Conservation (phyloP, 1,140 invertebrate species). For the Cotesia typhae region DNA sequence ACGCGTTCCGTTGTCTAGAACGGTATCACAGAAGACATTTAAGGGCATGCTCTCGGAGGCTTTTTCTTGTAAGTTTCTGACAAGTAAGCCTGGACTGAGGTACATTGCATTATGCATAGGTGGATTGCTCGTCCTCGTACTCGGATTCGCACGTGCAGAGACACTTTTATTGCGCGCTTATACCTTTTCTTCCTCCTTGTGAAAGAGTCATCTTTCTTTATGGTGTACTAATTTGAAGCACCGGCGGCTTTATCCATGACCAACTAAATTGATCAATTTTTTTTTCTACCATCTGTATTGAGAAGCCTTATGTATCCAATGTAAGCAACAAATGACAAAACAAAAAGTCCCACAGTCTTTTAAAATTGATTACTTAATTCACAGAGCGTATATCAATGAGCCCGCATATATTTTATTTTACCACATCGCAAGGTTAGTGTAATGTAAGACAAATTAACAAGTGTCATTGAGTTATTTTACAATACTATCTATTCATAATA, state of each 20-base stretch:
- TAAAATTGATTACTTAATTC: slow-evolving; percentile 25
- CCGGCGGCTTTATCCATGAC: slow-evolving; percentile 4
- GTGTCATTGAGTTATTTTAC: slow-evolving; percentile 21
- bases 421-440: neutral
- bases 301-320: slow-evolving; percentile 4
- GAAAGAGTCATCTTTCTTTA: slow-evolving; percentile 31
- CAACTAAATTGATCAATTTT: slow-evolving; percentile 18
- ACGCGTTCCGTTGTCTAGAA: slow-evolving; percentile 10
- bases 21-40: slow-evolving; percentile 27
- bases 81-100: slow-evolving; percentile 11
- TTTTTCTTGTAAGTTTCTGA: slow-evolving; percentile 38
- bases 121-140: slow-evolving; percentile 11
- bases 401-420: neutral
- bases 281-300: neutral
- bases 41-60: slow-evolving; percentile 31
- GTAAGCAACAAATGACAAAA: neutral
- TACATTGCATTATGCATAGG: slow-evolving; percentile 36
- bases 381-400: slow-evolving; percentile 16
- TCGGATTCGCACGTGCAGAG: slow-evolving; percentile 35
- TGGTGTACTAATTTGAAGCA: slow-evolving; percentile 32
- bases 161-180: slow-evolving; percentile 38
- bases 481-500: neutral
- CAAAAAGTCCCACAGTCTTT: neutral
- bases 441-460: slow-evolving; percentile 9
- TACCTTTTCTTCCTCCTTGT: slow-evolving; percentile 9